Evolutionary conservation across 2,888 invertebrate genomes (phyloP).

Genomic region (Tipula helvola): DNA sequence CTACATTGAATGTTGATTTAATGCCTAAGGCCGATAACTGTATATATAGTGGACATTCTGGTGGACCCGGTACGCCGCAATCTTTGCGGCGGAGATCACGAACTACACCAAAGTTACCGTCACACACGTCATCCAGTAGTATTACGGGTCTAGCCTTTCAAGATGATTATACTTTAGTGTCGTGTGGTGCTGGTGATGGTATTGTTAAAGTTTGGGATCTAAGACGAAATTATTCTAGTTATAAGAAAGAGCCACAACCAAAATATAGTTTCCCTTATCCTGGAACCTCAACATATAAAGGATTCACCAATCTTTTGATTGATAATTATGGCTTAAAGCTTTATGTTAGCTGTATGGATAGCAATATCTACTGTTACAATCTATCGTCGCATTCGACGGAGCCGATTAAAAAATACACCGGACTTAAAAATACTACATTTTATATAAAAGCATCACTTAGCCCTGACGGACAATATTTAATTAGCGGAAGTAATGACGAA

Average conservation of each 20-base stretch:
- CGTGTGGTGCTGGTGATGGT: conserved; percentile 80
- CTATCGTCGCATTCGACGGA: conserved; percentile 51
- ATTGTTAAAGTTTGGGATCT: conserved; percentile 80
- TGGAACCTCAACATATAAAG: conserved; percentile 54
- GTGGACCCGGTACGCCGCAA: conserved; percentile 38
- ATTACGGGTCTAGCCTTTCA: conserved; percentile 78
- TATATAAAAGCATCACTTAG: conserved; percentile 76
- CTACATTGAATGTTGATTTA: conserved; percentile 34
- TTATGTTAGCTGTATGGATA: conserved; percentile 81
- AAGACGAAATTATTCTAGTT: conserved; percentile 61
- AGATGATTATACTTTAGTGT: conserved; percentile 62
- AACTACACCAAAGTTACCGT: conserved; percentile 35
- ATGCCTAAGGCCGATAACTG: conserved; percentile 55
- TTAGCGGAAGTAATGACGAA: conserved; percentile 82
- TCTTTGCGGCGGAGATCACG: conserved; percentile 37
- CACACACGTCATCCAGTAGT: conserved; percentile 48
- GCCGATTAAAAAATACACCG: conserved; percentile 52
- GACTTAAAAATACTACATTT: conserved; percentile 68
- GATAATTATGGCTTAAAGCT: conserved; percentile 55
- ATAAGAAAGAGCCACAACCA: conserved; percentile 56
- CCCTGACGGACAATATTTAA: conserved; percentile 64
- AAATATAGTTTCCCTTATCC: conserved; percentile 60
- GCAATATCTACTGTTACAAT: conserved; percentile 75
- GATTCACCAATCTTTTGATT: conserved; percentile 65
- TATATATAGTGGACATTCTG: conserved; percentile 40